phyloP scores from a whole-genome alignment of 2,797 vertebrate species.

The Ibycter americanus region DNA sequence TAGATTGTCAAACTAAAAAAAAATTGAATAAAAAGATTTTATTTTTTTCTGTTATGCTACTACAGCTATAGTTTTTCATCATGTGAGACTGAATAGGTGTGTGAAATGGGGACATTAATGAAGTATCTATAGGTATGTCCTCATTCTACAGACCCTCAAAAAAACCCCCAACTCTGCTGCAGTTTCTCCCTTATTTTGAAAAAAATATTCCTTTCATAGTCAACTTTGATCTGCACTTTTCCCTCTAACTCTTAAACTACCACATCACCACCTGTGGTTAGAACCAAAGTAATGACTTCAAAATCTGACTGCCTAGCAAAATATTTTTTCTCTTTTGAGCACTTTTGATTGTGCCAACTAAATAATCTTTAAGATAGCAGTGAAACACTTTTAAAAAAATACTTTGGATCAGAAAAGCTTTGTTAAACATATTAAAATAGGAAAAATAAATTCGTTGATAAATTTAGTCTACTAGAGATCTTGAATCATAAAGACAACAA shows the following conservation, averaged over 20 bases:
- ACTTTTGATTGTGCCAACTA: not conserved
- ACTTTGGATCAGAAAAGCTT: not conserved
- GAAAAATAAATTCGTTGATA: not conserved
- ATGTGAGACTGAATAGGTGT: not conserved
- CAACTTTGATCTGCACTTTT: not conserved
- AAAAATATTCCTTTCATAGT: not conserved
- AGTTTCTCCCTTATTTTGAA: not conserved
- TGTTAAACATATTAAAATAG: not conserved
- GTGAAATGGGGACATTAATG: not conserved
- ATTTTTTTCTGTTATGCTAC: not conserved
- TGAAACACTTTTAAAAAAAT: not conserved
- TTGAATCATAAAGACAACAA: not conserved
- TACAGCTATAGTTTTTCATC: not conserved
- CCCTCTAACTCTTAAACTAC: not conserved
- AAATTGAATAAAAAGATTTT: not conserved
- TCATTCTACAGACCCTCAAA: not conserved
- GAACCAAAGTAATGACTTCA: not conserved
- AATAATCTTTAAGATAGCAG: not conserved
- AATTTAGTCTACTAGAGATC: not conserved
- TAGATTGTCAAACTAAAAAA: not conserved
- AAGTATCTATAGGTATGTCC: not conserved
- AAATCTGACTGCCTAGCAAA: not conserved
- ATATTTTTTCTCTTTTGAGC: not conserved
- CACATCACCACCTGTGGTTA: not conserved
- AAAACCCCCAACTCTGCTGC: fast-evolving